These are phyloP conservation scores for Lemur catta DNA, from an alignment of 2,797 vertebrate genomes.

Conservation along the genomic window DNA sequence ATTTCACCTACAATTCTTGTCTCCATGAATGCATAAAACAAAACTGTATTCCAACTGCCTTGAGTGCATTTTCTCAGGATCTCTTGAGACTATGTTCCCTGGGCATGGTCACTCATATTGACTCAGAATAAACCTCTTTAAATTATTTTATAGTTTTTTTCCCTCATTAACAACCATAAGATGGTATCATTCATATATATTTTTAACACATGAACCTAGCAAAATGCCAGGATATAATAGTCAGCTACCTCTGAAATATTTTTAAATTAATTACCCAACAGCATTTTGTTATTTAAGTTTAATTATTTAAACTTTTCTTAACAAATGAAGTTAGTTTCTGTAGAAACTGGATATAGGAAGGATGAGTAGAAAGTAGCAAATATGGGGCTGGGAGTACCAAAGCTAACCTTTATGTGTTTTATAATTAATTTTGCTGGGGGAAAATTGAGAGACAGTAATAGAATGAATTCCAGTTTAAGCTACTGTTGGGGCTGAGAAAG, in stretches of 20 bases:
- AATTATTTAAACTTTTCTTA: neutral
- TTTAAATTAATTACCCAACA: neutral
- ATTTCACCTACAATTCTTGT: no score
- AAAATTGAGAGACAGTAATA: neutral
- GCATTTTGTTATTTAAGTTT: neutral
- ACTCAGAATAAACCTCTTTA: no score
- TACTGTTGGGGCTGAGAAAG: neutral
- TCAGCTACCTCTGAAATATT: neutral
- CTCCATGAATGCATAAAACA: no score
- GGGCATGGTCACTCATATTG: no score
- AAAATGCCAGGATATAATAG: neutral
- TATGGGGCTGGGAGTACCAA: neutral
- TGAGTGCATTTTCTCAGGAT: no score
- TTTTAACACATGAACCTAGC: neutral
- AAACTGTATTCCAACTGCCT: no score
- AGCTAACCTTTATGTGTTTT: neutral
- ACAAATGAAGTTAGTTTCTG: neutral
- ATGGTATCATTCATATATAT: neutral
- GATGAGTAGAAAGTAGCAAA: neutral
- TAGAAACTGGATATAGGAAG: neutral
- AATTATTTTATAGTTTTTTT: no score
- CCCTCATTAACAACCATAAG: neutral
- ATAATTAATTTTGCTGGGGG: neutral
- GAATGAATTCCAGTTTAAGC: neutral
- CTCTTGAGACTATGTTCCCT: no score